Evolutionary conservation across 2,888 invertebrate species (phyloP).

Genomic region (Drosophila antonietae): DNA sequence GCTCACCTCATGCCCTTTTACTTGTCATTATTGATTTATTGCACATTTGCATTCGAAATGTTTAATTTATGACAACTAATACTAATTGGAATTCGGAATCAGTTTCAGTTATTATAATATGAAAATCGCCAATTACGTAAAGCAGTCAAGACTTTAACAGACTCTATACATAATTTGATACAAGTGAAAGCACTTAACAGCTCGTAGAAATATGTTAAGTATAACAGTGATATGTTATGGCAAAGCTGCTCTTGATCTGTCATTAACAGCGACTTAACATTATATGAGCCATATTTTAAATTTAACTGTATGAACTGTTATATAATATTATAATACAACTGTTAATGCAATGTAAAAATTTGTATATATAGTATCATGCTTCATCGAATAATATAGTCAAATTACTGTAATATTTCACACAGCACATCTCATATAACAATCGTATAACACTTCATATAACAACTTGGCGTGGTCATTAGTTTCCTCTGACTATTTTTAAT

Average conservation of each 20-base stretch:
- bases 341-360: no score
- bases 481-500: background rate
- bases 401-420: background rate
- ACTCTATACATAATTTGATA: background rate
- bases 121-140: slow-evolving; percentile 4
- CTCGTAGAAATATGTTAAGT: background rate
- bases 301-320: no score
- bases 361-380: background rate
- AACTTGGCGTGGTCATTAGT: background rate
- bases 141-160: background rate
- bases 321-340: background rate
- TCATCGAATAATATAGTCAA: background rate
- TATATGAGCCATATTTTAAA: background rate
- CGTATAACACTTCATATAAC: background rate
- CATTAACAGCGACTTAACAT: background rate
- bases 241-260: background rate
- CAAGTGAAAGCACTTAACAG: background rate
- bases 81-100: slow-evolving; percentile 30
- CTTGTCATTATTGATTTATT: slow-evolving; percentile 39
- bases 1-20: background rate
- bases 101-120: background rate
- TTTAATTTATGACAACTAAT: slow-evolving; percentile 20
- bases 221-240: background rate
- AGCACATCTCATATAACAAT: background rate
- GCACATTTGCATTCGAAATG: slow-evolving; percentile 23